Conservation (phyloP, 2,113 vertebrate genomes). For the Heterotilapia buettikoferi region DNA sequence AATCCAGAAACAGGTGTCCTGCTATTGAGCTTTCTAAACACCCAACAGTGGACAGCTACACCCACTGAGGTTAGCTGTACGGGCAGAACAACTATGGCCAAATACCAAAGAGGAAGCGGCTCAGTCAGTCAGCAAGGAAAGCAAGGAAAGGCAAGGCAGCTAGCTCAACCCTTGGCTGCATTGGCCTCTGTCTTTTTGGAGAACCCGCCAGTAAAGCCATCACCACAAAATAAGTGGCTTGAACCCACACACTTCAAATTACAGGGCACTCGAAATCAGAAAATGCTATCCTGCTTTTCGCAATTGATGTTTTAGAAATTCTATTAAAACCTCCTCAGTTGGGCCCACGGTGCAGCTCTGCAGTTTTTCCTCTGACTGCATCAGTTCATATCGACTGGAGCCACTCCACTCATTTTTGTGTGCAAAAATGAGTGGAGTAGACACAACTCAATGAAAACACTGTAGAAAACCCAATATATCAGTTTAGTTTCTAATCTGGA, state of each 20-base stretch:
- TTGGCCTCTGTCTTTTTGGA: constrained; percentile 37
- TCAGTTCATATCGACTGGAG: background rate
- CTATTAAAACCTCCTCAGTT: constrained; percentile 62
- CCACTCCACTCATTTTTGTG: background rate
- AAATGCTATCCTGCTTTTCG: constrained; percentile 64
- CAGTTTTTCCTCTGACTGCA: background rate
- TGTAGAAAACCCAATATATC: background rate
- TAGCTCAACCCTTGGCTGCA: constrained; percentile 27
- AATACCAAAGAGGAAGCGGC: constrained; percentile 47
- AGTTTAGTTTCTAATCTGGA: background rate
- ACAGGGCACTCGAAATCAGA: constrained; percentile 60
- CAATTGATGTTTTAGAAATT: constrained; percentile 62
- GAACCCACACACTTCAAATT: constrained; percentile 67
- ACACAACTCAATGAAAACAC: background rate
- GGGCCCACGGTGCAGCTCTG: constrained; percentile 4
- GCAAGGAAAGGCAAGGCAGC: background rate
- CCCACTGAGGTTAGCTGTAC: constrained; percentile 61
- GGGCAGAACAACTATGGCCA: constrained; percentile 39
- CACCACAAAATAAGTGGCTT: constrained; percentile 74
- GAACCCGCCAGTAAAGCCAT: constrained; percentile 57
- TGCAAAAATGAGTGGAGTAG: background rate
- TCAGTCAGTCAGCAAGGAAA: constrained; percentile 34
- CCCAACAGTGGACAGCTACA: constrained; percentile 27
- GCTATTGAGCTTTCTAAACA: constrained; percentile 38
- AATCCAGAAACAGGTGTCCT: constrained; percentile 67